phyloP scores from a whole-genome alignment of 2,888 invertebrate genomes.

The Toxonevra muliebris region DNA sequence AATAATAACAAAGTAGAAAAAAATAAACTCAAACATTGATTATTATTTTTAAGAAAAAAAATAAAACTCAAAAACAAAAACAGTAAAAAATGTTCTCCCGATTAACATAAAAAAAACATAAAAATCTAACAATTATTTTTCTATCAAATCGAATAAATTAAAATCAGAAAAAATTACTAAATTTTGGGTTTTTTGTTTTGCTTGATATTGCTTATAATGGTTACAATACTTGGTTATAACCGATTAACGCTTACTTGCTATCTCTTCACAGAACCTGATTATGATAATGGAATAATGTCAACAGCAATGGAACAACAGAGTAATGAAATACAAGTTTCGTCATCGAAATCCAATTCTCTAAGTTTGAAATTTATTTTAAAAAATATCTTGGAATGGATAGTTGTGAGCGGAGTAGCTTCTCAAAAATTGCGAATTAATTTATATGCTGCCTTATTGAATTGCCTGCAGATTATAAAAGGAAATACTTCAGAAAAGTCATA shows the following conservation, averaged over 20 bases:
- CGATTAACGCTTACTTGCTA: background rate
- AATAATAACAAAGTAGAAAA: too few species aligned
- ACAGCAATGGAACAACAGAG: constrained; percentile 4
- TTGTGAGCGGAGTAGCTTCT: constrained; percentile 80
- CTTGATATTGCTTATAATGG: background rate
- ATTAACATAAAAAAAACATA: too few species aligned
- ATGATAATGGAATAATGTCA: constrained; percentile 5
- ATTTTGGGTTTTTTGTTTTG: too few species aligned
- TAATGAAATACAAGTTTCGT: background rate
- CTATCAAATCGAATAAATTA: too few species aligned
- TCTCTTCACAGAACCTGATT: background rate
- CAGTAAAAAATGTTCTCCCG: too few species aligned
- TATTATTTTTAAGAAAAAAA: too few species aligned
- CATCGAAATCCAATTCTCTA: constrained; percentile 71
- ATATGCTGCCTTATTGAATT: constrained; percentile 84
- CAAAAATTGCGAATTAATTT: constrained; percentile 87
- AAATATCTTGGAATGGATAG: constrained; percentile 84
- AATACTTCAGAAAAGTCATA: constrained; percentile 54
- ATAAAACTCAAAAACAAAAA: too few species aligned
- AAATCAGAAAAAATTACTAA: too few species aligned
- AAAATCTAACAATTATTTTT: too few species aligned
- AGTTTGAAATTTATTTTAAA: constrained; percentile 77
- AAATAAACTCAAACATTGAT: too few species aligned
- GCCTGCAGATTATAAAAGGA: constrained; percentile 75
- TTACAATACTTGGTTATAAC: background rate